These are phyloP conservation scores for Ochotona curzoniae DNA, from an alignment of 2,113 vertebrate species.

Conservation along the genomic window DNA sequence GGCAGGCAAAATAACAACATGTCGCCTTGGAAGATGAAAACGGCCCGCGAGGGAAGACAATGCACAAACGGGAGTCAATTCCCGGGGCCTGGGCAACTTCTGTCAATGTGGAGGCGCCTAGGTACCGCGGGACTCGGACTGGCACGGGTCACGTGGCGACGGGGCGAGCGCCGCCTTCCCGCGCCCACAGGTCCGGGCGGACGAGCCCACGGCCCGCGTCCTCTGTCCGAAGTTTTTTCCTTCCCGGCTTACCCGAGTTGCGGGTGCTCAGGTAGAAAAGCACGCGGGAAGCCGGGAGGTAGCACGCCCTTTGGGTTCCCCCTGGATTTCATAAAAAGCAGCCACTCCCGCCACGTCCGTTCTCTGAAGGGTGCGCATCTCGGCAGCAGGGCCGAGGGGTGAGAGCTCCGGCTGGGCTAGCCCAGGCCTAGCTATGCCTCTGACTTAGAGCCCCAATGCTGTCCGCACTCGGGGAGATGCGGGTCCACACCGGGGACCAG, in stretches of 20 bases:
- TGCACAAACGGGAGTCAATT: slow-evolving; percentile 84
- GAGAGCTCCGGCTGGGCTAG: no score
- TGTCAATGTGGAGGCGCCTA: slow-evolving; percentile 46
- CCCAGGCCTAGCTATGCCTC: no score
- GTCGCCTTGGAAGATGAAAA: slow-evolving; percentile 73
- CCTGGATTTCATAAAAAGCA: background rate
- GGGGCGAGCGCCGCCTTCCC: background rate
- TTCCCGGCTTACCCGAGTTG: no score
- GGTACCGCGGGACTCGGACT: slow-evolving; percentile 38
- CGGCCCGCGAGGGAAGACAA: slow-evolving; percentile 75
- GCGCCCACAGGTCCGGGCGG: no score
- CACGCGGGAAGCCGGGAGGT: background rate
- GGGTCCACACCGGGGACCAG: background rate
- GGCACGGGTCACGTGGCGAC: background rate
- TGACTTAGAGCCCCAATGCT: background rate
- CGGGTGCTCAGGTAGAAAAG: no score
- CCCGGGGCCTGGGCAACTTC: slow-evolving; percentile 76
- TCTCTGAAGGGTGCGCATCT: background rate
- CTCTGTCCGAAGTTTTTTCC: no score
- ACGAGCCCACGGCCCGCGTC: no score
- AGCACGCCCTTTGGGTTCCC: background rate
- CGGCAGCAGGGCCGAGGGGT: background rate
- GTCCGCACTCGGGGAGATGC: background rate
- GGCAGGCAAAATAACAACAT: slow-evolving; percentile 79
- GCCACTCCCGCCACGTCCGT: slow-evolving; percentile 47